phyloP scores from a whole-genome alignment of 2,888 invertebrate genomes.

The Drepana falcataria region DNA sequence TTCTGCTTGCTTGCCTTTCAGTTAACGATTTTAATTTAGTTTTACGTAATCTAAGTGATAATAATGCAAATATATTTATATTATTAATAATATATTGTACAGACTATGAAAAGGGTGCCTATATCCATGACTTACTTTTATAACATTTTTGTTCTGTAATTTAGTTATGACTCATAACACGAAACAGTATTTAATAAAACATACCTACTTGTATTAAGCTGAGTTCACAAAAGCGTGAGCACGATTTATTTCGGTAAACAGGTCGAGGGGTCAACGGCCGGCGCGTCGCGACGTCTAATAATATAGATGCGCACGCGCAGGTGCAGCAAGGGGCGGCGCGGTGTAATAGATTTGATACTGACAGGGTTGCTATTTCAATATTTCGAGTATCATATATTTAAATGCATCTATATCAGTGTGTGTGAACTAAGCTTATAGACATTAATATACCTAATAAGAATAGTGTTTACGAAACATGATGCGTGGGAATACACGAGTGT shows the following conservation, averaged over 20 bases:
- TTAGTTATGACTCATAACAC: neutral
- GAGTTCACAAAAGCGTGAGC: constrained; percentile 40
- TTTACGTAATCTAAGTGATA: too few species aligned
- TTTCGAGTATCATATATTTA: neutral
- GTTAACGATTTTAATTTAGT: too few species aligned
- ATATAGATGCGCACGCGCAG: constrained; percentile 63
- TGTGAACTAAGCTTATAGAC: too few species aligned
- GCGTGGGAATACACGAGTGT: too few species aligned
- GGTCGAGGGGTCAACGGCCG: constrained; percentile 70
- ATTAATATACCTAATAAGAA: too few species aligned
- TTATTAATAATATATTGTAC: too few species aligned
- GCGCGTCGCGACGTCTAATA: constrained; percentile 69
- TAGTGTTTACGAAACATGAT: too few species aligned
- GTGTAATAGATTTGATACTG: constrained; percentile 10
- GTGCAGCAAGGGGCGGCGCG: constrained; percentile 39
- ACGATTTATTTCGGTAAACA: constrained; percentile 71
- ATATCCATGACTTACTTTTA: neutral
- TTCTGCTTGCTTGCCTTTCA: too few species aligned
- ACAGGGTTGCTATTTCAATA: constrained; percentile 21
- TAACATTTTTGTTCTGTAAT: neutral
- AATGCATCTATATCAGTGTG: neutral
- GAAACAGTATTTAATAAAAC: neutral
- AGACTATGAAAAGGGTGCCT: too few species aligned
- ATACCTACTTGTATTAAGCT: constrained; percentile 18
- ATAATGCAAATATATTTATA: too few species aligned